Evolutionary conservation across 1,140 invertebrate genomes (phyloP), one percentile per base, ranked within the genome.

Genomic region (Philaenus spumarius): DNA sequence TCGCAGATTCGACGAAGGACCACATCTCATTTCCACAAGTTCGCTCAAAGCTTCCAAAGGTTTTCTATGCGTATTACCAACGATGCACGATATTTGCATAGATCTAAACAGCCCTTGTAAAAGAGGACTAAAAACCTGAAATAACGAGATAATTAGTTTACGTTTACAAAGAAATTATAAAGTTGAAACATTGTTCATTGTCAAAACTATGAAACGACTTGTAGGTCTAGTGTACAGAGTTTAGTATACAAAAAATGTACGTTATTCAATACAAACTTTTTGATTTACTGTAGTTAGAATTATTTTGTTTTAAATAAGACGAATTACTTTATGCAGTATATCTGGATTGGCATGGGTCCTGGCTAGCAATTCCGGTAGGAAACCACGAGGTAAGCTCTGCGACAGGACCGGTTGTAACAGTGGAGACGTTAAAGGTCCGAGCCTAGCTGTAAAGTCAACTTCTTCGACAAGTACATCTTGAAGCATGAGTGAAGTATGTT

Each of bases 51-150:
- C 75, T 62, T 77, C 72, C 6, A 90, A 77, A 19, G 87, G 86
- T 60, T 81, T 77, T 48, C 82, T 78, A 66, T 87, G 87, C 23
- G 81, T 79, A 56, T 86, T 84, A 1, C 79, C 81, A n/a, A 87
- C 80, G 57, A 90, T 75, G 51, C 82, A 84, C n/a, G 83, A 79
- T 4, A 77, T 75, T 59, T 82, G 80, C 80, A 90, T 89, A 4
- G 78, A 76, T 17, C 80, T 70, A 64, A 82, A 84, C 7, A 91
- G 68, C 7, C 81, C 80, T 67, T 87, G 82, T 1, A 93, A 58
- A 20, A 93, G 64, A 19, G 87, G 87, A 0, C 75, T 76, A 67
- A 91, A 90, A 48, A 90, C 84, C 64, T 76, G 69, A 39, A 58
- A 58, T 67, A 48, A 46, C 52, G 56, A n/a, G n/a, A n/a, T n/a